These are phyloP conservation scores for Adelognathus sp. DNA, from an alignment of 2,888 invertebrate genomes.

Conservation along the genomic window DNA sequence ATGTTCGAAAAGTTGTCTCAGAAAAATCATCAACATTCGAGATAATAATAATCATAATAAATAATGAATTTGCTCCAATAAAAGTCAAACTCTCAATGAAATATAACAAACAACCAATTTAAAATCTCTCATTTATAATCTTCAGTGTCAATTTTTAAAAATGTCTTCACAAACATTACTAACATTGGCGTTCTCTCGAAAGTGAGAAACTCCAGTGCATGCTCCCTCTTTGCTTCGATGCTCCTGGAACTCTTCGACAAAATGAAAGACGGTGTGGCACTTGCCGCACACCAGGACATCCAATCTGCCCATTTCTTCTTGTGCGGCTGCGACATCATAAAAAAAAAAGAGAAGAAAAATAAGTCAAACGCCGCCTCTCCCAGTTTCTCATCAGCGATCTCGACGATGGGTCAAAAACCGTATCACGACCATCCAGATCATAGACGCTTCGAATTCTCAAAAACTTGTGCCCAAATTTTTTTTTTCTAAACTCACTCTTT, in stretches of 20 bases:
- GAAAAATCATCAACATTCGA: too few species aligned
- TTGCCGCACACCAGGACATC: slow-evolving; percentile 93
- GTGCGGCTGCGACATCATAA: slow-evolving; percentile 87
- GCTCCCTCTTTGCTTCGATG: slow-evolving; percentile 85
- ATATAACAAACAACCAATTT: too few species aligned
- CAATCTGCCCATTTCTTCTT: slow-evolving; percentile 88
- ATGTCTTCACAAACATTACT: slow-evolving; percentile 78
- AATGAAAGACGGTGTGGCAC: slow-evolving; percentile 91
- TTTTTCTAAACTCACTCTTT: slow-evolving; percentile 76
- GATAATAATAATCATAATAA: too few species aligned
- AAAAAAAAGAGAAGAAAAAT: slow-evolving; percentile 16
- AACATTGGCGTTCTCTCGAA: slow-evolving; percentile 85
- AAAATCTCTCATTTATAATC: too few species aligned
- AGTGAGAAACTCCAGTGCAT: slow-evolving; percentile 85
- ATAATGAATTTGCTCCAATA: too few species aligned
- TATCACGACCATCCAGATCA: not conserved
- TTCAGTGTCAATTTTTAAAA: too few species aligned
- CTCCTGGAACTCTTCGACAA: slow-evolving; percentile 89
- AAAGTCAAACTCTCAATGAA: too few species aligned
- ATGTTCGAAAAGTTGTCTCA: too few species aligned
- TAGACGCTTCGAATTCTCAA: too few species aligned
- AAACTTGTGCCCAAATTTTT: too few species aligned
- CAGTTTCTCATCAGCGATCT: not conserved
- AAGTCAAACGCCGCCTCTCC: not conserved
- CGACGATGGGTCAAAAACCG: not conserved